Conservation (phyloP, 2,888 invertebrate genomes). For the Drosophila nr. medialis region DNA sequence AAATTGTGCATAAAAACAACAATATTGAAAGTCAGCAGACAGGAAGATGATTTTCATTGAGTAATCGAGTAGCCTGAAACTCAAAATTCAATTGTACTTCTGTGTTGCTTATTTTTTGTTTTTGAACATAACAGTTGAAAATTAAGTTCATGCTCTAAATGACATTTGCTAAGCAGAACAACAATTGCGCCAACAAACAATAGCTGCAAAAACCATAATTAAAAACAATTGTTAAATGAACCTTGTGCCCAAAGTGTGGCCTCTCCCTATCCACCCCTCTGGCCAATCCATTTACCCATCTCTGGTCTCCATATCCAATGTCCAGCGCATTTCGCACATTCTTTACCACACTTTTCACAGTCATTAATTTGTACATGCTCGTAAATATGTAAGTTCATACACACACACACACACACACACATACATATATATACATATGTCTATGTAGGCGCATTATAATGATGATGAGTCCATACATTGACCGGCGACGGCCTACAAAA, state of each 20-base stretch:
- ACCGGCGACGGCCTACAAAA: conserved; percentile 49
- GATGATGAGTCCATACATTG: conserved; percentile 48
- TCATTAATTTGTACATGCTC: conserved; percentile 51
- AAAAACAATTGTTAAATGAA: conserved; percentile 57
- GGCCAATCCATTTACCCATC: background rate
- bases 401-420: background rate
- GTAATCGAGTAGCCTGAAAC: conserved; percentile 21
- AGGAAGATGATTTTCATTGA: conserved; percentile 11
- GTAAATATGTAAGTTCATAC: conserved; percentile 5
- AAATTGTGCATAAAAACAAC: conserved; percentile 8
- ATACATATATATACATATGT: background rate
- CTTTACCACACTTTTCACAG: conserved; percentile 49
- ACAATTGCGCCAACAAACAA: conserved; percentile 12
- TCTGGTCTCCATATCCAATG: conserved; percentile 9
- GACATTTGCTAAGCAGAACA: conserved; percentile 42
- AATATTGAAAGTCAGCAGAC: conserved; percentile 19
- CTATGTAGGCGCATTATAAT: conserved; percentile 43
- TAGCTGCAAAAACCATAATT: conserved; percentile 46
- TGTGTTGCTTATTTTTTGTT: background rate
- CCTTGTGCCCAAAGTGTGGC: conserved; percentile 18
- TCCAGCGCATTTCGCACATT: conserved; percentile 41
- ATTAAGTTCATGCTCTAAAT: conserved; percentile 54
- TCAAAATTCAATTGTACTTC: background rate
- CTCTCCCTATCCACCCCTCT: background rate
- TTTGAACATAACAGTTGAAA: background rate